These are phyloP conservation scores for Myodes glareolus DNA, from an alignment of 2,113 vertebrate genomes.

Conservation along the genomic window DNA sequence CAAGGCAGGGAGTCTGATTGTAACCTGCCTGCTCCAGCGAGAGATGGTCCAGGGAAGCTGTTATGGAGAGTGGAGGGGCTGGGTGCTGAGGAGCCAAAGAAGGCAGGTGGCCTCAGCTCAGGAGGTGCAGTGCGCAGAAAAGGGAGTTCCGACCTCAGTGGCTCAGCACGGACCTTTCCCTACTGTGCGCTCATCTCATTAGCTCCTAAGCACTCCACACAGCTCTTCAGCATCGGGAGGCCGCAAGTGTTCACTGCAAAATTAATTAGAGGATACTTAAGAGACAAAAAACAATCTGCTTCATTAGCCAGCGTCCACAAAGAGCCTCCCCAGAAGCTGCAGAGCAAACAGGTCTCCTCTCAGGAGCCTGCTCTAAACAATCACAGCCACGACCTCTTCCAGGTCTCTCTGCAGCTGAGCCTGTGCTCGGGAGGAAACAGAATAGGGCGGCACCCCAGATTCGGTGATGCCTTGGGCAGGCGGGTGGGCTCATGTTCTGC, in stretches of 20 bases:
- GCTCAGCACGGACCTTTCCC: neutral
- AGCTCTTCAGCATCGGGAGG: neutral
- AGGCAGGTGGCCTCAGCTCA: too few species aligned
- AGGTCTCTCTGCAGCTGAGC: neutral
- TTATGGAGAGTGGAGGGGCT: too few species aligned
- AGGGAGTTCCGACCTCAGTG: neutral
- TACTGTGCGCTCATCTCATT: neutral
- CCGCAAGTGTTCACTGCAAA: neutral
- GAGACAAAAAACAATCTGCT: neutral
- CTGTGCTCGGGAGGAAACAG: neutral
- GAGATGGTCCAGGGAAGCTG: neutral
- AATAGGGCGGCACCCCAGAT: rapidly evolving
- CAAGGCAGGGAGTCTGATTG: neutral
- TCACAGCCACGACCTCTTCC: neutral
- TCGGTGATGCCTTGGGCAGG: rapidly evolving
- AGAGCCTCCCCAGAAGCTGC: neutral
- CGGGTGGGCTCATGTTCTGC: too few species aligned
- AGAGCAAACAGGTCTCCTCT: neutral
- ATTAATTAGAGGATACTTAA: neutral
- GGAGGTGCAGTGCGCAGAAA: neutral
- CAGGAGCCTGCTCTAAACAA: neutral
- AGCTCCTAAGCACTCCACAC: neutral
- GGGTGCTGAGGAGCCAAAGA: neutral
- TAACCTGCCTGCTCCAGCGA: neutral
- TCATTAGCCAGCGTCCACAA: neutral